Evolutionary conservation across 2,888 invertebrate genomes (phyloP).

Genomic region (Trachelus troglodyta): DNA sequence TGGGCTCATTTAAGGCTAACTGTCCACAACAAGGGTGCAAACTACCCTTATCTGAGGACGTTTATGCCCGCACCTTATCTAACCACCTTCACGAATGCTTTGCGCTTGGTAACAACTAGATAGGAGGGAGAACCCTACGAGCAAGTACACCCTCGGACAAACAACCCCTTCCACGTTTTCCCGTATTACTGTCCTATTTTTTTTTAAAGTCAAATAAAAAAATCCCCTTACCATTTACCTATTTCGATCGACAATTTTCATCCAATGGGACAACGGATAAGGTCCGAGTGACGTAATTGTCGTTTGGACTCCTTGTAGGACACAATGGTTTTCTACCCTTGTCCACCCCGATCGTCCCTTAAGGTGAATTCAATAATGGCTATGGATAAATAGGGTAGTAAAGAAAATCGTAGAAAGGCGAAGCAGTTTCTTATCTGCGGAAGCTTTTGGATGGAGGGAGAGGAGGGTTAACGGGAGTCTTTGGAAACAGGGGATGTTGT

Average conservation of each 20-base stretch:
- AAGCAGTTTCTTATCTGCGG: conserved; percentile 38
- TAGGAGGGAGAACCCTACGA: conserved; percentile 34
- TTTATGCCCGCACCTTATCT: conserved; percentile 65
- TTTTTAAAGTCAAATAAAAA: too few relatives aligned
- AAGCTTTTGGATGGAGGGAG: too few relatives aligned
- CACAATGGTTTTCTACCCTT: too few relatives aligned
- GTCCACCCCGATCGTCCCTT: too few relatives aligned
- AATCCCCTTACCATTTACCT: too few relatives aligned
- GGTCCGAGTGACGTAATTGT: too few relatives aligned
- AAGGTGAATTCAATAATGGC: conserved; percentile 4
- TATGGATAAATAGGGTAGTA: conserved; percentile 21
- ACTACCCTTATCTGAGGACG: conserved; percentile 64
- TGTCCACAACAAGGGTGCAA: conserved; percentile 65
- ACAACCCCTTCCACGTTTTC: not conserved
- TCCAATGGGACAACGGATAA: too few relatives aligned
- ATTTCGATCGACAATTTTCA: too few relatives aligned
- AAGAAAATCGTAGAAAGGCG: conserved; percentile 39
- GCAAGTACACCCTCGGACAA: conserved; percentile 29
- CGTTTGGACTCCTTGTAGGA: too few relatives aligned
- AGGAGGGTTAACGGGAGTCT: too few relatives aligned
- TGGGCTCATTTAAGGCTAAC: conserved; percentile 62
- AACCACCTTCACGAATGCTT: conserved; percentile 39
- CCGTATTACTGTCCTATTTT: too few relatives aligned
- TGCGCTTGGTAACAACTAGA: conserved; percentile 50
- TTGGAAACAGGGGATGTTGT: conserved; percentile 38